Conservation (phyloP, 2,113 vertebrate species). For the Gnathonemus echidnorhynchus region DNA sequence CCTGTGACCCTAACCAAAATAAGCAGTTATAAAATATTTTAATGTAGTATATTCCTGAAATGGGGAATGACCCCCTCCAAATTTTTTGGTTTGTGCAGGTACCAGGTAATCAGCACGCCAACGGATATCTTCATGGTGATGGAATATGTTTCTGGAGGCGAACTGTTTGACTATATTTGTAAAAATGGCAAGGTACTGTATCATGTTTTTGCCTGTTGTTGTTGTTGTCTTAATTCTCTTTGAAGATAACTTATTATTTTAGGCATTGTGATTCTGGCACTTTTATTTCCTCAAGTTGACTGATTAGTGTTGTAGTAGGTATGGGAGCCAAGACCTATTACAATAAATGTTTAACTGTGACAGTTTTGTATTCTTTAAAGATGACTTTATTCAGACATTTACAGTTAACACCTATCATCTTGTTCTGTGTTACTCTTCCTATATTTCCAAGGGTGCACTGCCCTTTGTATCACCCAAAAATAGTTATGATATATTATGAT, state of each 20-base stretch:
- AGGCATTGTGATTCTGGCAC: background rate
- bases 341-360: background rate
- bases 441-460: background rate
- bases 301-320: background rate
- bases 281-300: background rate
- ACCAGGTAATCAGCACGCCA: conserved; percentile 98
- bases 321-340: background rate
- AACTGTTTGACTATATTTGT: conserved; percentile 98
- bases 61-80: background rate
- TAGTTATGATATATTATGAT: background rate
- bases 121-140: conserved; percentile 99
- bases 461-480: background rate
- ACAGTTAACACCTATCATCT: background rate
- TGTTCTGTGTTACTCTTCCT: background rate
- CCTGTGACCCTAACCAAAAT: background rate
- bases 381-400: background rate
- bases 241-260: background rate
- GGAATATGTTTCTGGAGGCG: conserved; percentile 97
- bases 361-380: background rate
- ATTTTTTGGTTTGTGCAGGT: conserved; percentile 58
- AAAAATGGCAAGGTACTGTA: conserved; percentile 95
- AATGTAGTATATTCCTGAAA: background rate
- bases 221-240: background rate
- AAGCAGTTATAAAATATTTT: background rate
- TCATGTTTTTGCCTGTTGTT: conserved; percentile 10